Percentiles rank a stretch among this genome's conserved stretches.
Evolutionary conservation across 2,797 vertebrate genomes (phyloP).

Genomic region (Sarcoramphus papa): DNA sequence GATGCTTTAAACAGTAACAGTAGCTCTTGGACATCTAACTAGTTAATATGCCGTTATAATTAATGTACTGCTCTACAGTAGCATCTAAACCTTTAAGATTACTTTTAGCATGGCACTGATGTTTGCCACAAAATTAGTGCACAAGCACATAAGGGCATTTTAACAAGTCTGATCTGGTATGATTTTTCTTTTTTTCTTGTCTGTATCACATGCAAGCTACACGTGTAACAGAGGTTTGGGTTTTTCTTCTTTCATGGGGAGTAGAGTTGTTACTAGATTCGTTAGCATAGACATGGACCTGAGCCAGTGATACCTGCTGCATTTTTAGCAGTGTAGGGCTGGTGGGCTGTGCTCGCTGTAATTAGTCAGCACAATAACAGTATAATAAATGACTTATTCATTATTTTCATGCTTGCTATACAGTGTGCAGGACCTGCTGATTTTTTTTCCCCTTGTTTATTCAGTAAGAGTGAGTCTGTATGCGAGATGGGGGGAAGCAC

Average conservation of each 20-base stretch:
- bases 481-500: background rate
- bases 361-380: background rate
- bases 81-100: background rate
- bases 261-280: background rate
- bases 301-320: background rate
- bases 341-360: background rate
- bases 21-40: background rate
- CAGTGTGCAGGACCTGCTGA: background rate
- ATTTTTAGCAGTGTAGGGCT: background rate
- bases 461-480: background rate
- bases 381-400: background rate
- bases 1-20: background rate
- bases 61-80: background rate
- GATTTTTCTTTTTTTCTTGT: background rate
- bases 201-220: background rate
- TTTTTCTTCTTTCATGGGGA: background rate
- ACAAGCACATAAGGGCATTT: background rate
- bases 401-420: background rate
- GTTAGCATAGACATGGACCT: accelerated
- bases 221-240: background rate
- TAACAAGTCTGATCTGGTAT: background rate
- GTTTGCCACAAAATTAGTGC: background rate
- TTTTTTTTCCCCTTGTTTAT: background rate
- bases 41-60: background rate
- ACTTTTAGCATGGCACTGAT: background rate